Conservation (phyloP, 2,113 vertebrate species). For the Trichomycterus rosablanca region DNA sequence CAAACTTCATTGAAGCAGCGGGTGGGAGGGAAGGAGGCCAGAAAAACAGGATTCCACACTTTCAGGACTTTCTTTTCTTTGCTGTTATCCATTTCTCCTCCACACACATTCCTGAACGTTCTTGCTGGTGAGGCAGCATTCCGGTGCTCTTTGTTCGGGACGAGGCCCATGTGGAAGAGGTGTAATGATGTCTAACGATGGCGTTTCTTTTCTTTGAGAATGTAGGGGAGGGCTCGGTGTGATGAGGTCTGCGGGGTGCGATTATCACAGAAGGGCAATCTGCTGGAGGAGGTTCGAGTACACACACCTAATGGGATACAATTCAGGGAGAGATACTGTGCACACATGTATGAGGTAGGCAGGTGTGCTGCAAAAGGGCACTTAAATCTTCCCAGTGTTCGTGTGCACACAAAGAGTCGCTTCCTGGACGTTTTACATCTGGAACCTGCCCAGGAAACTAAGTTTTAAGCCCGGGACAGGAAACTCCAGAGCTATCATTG, state of each 20-base stretch:
- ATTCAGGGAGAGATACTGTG: background rate
- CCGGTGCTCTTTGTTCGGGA: conserved; percentile 46
- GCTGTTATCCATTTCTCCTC: conserved; percentile 40
- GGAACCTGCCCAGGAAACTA: too few relatives aligned
- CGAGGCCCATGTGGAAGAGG: conserved; percentile 41
- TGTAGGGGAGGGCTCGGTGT: conserved; percentile 10
- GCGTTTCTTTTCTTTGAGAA: conserved; percentile 26
- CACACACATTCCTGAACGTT: conserved; percentile 51
- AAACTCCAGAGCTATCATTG: too few relatives aligned
- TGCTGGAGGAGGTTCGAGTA: background rate
- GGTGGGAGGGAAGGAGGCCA: conserved; percentile 21
- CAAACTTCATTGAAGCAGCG: conserved; percentile 33
- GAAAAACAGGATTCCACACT: conserved; percentile 32
- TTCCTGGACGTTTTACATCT: too few relatives aligned
- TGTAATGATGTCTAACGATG: conserved; percentile 32
- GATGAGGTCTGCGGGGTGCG: conserved; percentile 25
- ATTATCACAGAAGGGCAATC: conserved; percentile 31
- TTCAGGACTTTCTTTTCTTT: conserved; percentile 20
- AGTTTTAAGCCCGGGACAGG: too few relatives aligned
- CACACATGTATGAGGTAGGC: conserved; percentile 24
- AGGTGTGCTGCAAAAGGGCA: conserved; percentile 41
- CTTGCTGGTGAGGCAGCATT: conserved; percentile 41
- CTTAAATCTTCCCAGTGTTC: too few relatives aligned
- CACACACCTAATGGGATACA: conserved; percentile 4
- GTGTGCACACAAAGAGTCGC: too few relatives aligned